Evolutionary conservation across 2,888 invertebrate species (phyloP).

Genomic region (Tiliacea aurago): DNA sequence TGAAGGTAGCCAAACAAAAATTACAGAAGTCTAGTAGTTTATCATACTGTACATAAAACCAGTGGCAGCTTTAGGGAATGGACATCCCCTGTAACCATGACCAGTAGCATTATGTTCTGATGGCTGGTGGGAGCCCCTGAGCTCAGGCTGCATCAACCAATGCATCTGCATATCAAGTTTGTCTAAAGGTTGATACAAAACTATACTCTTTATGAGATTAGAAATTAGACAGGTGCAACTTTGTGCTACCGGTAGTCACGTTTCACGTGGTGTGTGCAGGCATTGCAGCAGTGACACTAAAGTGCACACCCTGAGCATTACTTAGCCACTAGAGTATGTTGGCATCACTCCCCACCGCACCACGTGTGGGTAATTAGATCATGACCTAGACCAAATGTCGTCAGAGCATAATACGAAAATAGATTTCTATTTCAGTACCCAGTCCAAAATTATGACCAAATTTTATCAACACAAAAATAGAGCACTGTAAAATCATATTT

Average conservation of each 20-base stretch:
- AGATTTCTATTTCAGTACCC: slow-evolving; percentile 61
- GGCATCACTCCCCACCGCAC: slow-evolving; percentile 49
- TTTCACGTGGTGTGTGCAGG: neutral
- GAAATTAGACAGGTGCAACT: slow-evolving; percentile 29
- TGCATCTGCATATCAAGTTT: slow-evolving; percentile 2
- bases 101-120: neutral
- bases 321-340: slow-evolving; percentile 43
- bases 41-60: slow-evolving; percentile 22
- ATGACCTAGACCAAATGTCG: slow-evolving; percentile 59
- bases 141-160: neutral
- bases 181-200: slow-evolving; percentile 26
- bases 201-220: slow-evolving; percentile 25
- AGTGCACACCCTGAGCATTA: slow-evolving; percentile 21
- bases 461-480: slow-evolving; percentile 62
- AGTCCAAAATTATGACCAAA: slow-evolving; percentile 58
- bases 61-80: neutral
- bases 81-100: neutral
- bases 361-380: slow-evolving; percentile 54
- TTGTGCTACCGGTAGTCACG: slow-evolving; percentile 2
- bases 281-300: slow-evolving; percentile 9
- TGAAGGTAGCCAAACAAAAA: slow-evolving; percentile 25
- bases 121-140: neutral
- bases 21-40: slow-evolving; percentile 35
- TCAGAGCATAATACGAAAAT: slow-evolving; percentile 65
- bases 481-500: slow-evolving; percentile 74